Evolutionary conservation across 2,888 invertebrate species (phyloP).

Genomic region (Himalopsyche japonica): DNA sequence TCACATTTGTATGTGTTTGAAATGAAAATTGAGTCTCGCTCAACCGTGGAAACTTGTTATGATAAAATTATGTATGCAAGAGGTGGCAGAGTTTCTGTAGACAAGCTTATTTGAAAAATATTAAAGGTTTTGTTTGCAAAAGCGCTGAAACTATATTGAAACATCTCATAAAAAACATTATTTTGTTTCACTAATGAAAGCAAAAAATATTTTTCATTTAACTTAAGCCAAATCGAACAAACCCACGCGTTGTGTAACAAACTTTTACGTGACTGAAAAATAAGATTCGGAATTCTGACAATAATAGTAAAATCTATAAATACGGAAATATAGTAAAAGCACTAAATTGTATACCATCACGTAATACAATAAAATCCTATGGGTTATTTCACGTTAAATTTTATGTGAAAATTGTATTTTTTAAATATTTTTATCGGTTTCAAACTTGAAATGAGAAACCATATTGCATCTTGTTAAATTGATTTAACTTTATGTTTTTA

Average conservation of each 20-base stretch:
- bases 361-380: too few relatives aligned
- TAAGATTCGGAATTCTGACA: too few relatives aligned
- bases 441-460: too few relatives aligned
- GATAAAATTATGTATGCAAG: not conserved
- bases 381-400: too few relatives aligned
- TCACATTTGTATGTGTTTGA: not conserved
- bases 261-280: too few relatives aligned
- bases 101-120: not conserved
- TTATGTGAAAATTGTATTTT: too few relatives aligned
- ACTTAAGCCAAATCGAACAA: not conserved
- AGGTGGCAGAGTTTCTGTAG: not conserved
- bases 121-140: not conserved
- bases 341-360: too few relatives aligned
- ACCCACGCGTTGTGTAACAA: not conserved
- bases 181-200: not conserved
- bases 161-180: not conserved
- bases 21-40: not conserved
- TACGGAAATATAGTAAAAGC: too few relatives aligned
- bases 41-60: not conserved
- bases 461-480: too few relatives aligned
- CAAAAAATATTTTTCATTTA: not conserved
- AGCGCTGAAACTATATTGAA: not conserved
- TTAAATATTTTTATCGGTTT: too few relatives aligned
- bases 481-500: too few relatives aligned
- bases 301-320: too few relatives aligned